These are phyloP conservation scores for Smithornis capensis DNA, from an alignment of 2,113 vertebrate species.

Conservation along the genomic window DNA sequence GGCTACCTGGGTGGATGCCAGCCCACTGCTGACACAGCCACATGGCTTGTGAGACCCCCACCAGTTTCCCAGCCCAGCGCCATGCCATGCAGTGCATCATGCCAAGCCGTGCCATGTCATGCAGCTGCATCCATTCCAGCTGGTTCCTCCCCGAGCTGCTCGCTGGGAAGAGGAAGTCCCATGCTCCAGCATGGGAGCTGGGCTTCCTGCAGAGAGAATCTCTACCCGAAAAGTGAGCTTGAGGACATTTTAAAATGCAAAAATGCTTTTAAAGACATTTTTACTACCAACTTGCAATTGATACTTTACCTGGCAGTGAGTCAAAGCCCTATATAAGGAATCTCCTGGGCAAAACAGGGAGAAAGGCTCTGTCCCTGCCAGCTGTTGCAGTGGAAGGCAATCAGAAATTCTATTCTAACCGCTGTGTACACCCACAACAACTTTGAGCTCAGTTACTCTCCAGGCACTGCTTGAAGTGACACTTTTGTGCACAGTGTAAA, in stretches of 20 bases:
- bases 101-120: rapidly evolving
- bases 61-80: neutral
- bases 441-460: neutral
- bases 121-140: neutral
- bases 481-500: neutral
- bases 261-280: neutral
- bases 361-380: neutral
- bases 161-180: neutral
- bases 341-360: neutral
- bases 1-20: neutral
- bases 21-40: neutral
- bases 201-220: neutral
- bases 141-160: neutral
- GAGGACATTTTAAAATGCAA: neutral
- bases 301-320: neutral
- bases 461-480: neutral
- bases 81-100: rapidly evolving
- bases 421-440: neutral
- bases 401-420: neutral
- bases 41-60: neutral
- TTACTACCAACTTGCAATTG: neutral
- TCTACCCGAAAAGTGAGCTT: neutral
- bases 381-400: neutral
- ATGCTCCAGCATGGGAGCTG: rapidly evolving
- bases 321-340: neutral